phyloP scores from a whole-genome alignment of 2,888 invertebrate species.

The Scelioninae gen. 2 region DNA sequence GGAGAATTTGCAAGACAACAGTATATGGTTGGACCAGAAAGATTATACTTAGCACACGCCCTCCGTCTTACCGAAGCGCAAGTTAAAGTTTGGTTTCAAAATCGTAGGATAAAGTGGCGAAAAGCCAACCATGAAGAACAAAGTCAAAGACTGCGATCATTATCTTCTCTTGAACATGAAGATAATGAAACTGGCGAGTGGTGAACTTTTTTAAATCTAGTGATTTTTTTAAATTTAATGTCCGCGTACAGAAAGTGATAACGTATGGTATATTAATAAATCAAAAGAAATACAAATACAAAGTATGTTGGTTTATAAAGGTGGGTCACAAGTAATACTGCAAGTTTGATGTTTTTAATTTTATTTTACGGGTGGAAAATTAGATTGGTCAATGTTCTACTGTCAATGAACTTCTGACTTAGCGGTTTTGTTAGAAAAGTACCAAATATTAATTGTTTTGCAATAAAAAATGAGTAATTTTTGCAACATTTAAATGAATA shows the following conservation, averaged over 20 bases:
- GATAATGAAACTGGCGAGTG: constrained; percentile 76
- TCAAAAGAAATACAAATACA: constrained; percentile 11
- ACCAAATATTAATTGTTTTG: too few relatives aligned
- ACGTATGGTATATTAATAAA: constrained; percentile 36
- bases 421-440: too few relatives aligned
- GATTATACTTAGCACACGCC: constrained; percentile 92
- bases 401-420: too few relatives aligned
- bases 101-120: constrained; percentile 95
- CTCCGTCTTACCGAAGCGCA: constrained; percentile 92
- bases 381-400: too few relatives aligned
- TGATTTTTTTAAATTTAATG: constrained; percentile 44
- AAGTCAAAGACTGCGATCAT: constrained; percentile 84
- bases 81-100: constrained; percentile 83
- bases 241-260: constrained; percentile 43
- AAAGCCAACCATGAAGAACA: constrained; percentile 96
- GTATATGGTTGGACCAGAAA: constrained; percentile 98
- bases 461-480: too few relatives aligned
- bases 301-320: too few relatives aligned
- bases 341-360: too few relatives aligned
- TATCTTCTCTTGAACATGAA: constrained; percentile 74
- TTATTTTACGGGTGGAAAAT: too few relatives aligned
- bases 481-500: too few relatives aligned
- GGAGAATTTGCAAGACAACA: constrained; percentile 97
- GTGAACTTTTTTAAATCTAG: constrained; percentile 62
- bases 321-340: too few relatives aligned